Evolutionary conservation across 2,888 invertebrate species (phyloP).

Genomic region (Pharmacophagus antenor): DNA sequence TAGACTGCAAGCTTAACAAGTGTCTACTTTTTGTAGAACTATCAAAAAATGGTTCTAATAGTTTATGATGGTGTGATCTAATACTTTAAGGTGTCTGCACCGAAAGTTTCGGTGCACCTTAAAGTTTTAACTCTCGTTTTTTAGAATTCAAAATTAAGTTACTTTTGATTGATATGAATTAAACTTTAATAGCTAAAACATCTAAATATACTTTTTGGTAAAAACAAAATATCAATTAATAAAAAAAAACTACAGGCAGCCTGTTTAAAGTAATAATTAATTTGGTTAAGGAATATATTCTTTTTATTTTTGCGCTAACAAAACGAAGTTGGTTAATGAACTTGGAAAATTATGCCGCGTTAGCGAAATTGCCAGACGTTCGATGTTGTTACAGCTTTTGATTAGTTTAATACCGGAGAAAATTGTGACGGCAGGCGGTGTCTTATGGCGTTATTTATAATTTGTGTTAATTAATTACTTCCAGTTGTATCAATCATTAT

Average conservation of each 20-base stretch:
- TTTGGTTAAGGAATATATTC: conserved; percentile 5
- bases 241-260: not conserved
- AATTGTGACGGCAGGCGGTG: conserved; percentile 10
- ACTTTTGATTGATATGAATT: not conserved
- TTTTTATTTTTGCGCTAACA: not conserved
- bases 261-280: not conserved
- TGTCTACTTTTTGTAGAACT: no score
- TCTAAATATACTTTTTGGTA: no score
- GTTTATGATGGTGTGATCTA: no score
- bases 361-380: conserved; percentile 16
- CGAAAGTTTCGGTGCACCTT: no score
- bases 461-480: not conserved
- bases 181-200: no score
- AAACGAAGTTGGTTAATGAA: conserved; percentile 11
- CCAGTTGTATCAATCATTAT: not conserved
- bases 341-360: conserved; percentile 10
- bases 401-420: conserved; percentile 23
- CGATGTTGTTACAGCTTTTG: conserved; percentile 1
- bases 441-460: conserved; percentile 2
- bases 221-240: not conserved
- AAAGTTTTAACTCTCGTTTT: no score
- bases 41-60: no score
- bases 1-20: no score
- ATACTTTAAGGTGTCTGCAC: no score
- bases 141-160: no score